Conservation (phyloP, 2,113 vertebrate species). For the Protobothrops flavoviridis region DNA sequence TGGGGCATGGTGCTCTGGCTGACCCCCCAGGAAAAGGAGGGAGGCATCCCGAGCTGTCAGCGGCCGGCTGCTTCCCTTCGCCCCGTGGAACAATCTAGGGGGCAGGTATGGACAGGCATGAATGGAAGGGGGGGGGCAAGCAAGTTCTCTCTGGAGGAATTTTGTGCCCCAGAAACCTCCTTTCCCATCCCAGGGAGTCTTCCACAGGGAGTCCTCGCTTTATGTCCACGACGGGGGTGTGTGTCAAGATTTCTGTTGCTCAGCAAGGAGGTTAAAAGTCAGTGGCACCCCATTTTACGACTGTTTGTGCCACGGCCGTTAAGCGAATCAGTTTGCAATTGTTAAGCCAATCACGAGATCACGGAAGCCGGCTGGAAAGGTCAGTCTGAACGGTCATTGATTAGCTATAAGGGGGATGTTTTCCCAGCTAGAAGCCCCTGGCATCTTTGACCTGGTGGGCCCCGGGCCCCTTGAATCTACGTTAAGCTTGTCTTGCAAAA, state of each 20-base stretch:
- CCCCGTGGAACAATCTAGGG: background rate
- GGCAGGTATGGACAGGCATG: background rate
- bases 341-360: too few species aligned
- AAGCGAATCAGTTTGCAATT: too few species aligned
- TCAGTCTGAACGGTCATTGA: background rate
- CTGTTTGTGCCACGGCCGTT: too few species aligned
- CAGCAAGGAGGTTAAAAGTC: too few species aligned
- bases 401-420: background rate
- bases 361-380: too few species aligned
- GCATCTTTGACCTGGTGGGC: background rate
- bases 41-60: background rate
- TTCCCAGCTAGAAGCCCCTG: background rate
- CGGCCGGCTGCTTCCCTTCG: background rate
- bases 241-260: too few species aligned
- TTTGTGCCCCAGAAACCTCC: too few species aligned
- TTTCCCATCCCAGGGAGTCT: background rate
- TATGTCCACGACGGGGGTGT: too few species aligned
- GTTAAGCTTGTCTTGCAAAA: background rate
- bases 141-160: too few species aligned
- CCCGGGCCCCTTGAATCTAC: too few species aligned
- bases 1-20: background rate
- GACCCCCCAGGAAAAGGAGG: background rate
- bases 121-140: background rate
- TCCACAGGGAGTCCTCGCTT: background rate
- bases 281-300: too few species aligned